Percentiles rank a stretch among this genome's conserved stretches.
phyloP scores from a whole-genome alignment of 2,888 invertebrate species.

The Physocephala rufipes region DNA sequence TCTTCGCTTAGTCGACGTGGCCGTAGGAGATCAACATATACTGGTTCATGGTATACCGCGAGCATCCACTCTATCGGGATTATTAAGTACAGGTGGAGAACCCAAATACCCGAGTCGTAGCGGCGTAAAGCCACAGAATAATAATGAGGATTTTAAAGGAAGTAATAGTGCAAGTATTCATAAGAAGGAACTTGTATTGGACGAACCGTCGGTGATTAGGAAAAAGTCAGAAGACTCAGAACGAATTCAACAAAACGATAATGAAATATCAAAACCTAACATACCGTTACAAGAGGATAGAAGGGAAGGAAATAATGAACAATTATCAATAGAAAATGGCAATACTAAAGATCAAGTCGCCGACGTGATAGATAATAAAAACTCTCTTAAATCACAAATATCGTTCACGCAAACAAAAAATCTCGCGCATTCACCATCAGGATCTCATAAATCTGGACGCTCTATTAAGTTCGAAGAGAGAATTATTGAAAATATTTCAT shows the following conservation, averaged over 20 bases:
- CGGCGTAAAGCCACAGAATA: slow-evolving; percentile 49
- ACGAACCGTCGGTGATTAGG: slow-evolving; percentile 41
- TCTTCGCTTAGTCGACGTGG: slow-evolving; percentile 60
- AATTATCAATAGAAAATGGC: not conserved
- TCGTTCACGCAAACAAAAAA: slow-evolving; percentile 27
- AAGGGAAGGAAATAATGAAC: not conserved
- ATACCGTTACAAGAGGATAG: slow-evolving; percentile 42
- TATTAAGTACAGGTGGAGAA: slow-evolving; percentile 47
- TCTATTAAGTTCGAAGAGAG: slow-evolving; percentile 51
- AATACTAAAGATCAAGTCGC: not conserved
- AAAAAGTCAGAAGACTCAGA: slow-evolving; percentile 28
- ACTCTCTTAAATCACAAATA: slow-evolving; percentile 11
- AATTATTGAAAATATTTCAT: slow-evolving; percentile 41
- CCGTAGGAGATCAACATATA: slow-evolving; percentile 62
- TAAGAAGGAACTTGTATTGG: slow-evolving; percentile 32
- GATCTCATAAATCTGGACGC: slow-evolving; percentile 49
- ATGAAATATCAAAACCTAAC: slow-evolving; percentile 46
- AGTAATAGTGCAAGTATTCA: slow-evolving; percentile 19
- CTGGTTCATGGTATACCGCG: slow-evolving; percentile 62
- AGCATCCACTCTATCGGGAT: slow-evolving; percentile 53
- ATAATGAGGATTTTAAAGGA: slow-evolving; percentile 45
- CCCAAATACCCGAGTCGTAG: slow-evolving; percentile 54
- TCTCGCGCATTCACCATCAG: slow-evolving; percentile 51
- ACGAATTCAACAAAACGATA: slow-evolving; percentile 35
- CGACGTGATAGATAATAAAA: slow-evolving; percentile 17